A percentile compares a stretch with the other conserved stretches of the same genome.
phyloP scores from a whole-genome alignment of 2,113 vertebrate genomes.

The Rhinolophus ferrumequinum region DNA sequence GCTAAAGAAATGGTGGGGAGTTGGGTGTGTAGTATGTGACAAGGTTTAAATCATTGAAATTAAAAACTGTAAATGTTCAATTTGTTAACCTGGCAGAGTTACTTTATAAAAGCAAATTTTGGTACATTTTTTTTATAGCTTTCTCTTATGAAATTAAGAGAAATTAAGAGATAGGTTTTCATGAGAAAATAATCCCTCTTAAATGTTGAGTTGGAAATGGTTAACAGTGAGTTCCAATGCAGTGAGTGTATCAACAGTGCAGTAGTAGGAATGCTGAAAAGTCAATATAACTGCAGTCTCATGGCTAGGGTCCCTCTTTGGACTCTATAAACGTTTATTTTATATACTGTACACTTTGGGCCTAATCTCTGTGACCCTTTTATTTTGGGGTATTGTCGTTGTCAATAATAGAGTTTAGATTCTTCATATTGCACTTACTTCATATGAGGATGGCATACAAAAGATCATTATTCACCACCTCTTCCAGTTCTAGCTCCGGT shows the following conservation, averaged over 20 bases:
- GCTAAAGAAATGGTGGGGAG: not conserved
- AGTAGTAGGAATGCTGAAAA: not conserved
- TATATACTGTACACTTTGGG: not conserved
- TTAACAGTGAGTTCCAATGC: not conserved
- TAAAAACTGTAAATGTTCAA: not conserved
- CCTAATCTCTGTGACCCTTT: not conserved
- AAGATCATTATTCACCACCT: not conserved
- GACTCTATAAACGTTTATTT: not conserved
- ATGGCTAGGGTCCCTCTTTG: not conserved
- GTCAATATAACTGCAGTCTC: not conserved
- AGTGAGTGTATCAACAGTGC: not conserved
- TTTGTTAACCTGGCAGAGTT: not conserved
- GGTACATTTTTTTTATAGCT: not conserved
- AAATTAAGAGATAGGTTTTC: slow-evolving; percentile 36
- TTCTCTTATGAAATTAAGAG: slow-evolving; percentile 15
- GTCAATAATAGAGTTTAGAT: not conserved
- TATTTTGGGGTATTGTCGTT: not conserved
- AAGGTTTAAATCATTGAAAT: slow-evolving; percentile 1
- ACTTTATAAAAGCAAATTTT: not conserved
- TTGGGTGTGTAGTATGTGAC: not conserved
- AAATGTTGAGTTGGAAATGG: not conserved
- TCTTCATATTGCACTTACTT: not conserved
- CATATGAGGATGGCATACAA: not conserved
- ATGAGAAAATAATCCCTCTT: not conserved
- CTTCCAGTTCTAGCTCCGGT: not conserved